Percentiles rank a stretch among this genome's conserved stretches.
phyloP scores from a whole-genome alignment of 2,113 vertebrate species.

The Alethe diademata region DNA sequence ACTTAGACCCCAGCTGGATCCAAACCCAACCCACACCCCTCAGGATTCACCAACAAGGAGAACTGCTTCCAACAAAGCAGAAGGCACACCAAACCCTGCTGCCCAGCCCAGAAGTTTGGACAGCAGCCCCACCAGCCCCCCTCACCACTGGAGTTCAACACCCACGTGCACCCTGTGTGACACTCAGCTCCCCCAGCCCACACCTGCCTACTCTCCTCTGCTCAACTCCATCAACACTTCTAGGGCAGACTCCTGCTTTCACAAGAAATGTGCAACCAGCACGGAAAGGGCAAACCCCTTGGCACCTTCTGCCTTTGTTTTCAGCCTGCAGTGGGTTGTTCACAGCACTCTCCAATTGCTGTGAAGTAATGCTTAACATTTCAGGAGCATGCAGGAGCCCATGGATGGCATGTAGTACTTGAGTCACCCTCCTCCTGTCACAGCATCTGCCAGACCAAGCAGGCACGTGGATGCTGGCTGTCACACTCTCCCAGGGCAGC shows the following conservation, averaged over 20 bases:
- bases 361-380: not conserved
- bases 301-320: not conserved
- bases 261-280: not conserved
- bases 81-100: not conserved
- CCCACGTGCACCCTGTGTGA: rapidly evolving
- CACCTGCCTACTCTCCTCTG: too few relatives aligned
- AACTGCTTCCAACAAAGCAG: not conserved
- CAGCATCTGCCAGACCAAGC: not conserved
- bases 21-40: not conserved
- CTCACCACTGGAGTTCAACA: not conserved
- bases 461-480: not conserved
- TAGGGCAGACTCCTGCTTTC: not conserved
- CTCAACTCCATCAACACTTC: not conserved
- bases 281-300: not conserved
- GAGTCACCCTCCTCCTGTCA: not conserved
- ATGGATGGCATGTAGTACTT: not conserved
- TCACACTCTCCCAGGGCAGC: not conserved
- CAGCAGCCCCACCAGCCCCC: not conserved
- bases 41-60: not conserved
- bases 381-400: not conserved
- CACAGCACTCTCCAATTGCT: not conserved
- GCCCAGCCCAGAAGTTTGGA: not conserved
- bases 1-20: not conserved
- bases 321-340: not conserved
- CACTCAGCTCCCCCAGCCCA: rapidly evolving